Base-by-base conservation (phyloP, 2,888 invertebrate species). In the Gastrophysa polygoni region DNA sequence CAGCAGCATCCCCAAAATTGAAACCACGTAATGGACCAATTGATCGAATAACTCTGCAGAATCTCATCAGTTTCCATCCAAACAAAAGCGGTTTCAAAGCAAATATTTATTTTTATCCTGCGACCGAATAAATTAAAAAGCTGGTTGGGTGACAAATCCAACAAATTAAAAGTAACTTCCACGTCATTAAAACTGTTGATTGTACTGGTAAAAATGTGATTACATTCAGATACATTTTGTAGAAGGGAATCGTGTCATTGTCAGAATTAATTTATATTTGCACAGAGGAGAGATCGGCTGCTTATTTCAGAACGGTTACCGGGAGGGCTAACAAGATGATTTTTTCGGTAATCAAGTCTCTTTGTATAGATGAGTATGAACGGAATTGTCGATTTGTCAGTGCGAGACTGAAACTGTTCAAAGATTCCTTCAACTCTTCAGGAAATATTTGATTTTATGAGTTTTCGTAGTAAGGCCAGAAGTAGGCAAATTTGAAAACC, bases 141-240 rank as follows among this genome's bases (percentile, higher is more conserved):
- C 72, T 73, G 75, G 73, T 76, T 72, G 69, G 71, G 58, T 63
- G 32, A 77, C 75, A 77, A 76, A 72, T 67, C 61, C 29, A 64
- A 57, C 71, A 78, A 78, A 78, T 80, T 78, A 78, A 78, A 79
- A 78, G 77, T 78, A 79, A 80, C 80, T 79, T 78, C 75, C 72
- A 71, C 73, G 64, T 74, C 72, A 77, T 77, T 77, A 78, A 76
- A 79, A 78, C 75, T 66, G 73, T 69, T 68, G 75, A 77, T 78
- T 78, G 77, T 78, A 72, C 68, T 70, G 70, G 69, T 54, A 77
- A 80, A 80, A 79, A 78, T 76, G 75, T 77, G 76, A 78, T 78
- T 78, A 78, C 77, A 79, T 77, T 75, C 73, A 73, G 71, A 73
- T 73, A 73, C 70, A 73, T 75, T 72, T 73, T 72, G 68, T 71